Percentiles rank a stretch among this genome's conserved stretches.
Evolutionary conservation across 2,888 invertebrate genomes (phyloP).

Genomic region (Choristoneura rosaceana): DNA sequence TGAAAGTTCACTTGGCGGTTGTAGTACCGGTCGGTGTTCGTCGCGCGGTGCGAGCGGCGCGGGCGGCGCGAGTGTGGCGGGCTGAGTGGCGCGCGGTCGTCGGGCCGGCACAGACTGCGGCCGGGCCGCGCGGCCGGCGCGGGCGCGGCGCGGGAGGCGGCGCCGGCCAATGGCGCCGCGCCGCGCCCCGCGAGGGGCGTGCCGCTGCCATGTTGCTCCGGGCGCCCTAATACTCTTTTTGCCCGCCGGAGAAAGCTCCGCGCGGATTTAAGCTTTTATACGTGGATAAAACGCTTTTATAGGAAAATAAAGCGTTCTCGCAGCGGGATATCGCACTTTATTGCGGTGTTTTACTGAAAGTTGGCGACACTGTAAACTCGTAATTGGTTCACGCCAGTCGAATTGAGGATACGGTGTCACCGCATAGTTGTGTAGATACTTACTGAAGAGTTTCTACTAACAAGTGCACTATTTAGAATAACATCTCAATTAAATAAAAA

Average conservation of each 20-base stretch:
- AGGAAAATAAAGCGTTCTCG: slow-evolving; percentile 83
- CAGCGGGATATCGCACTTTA: slow-evolving; percentile 83
- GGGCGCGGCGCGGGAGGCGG: slow-evolving; percentile 53
- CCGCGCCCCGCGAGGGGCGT: slow-evolving; percentile 65
- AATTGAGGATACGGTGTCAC: slow-evolving; percentile 62
- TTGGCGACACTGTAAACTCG: slow-evolving; percentile 77
- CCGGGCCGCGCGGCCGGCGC: slow-evolving; percentile 57
- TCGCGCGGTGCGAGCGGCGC: slow-evolving; percentile 37
- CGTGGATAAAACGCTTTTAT: slow-evolving; percentile 85
- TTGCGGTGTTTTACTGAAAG: slow-evolving; percentile 81
- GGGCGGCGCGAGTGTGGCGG: slow-evolving; percentile 44
- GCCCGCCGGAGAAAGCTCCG: slow-evolving; percentile 82
- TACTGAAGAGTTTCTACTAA: neutral
- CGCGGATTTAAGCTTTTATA: slow-evolving; percentile 85
- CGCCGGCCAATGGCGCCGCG: slow-evolving; percentile 48
- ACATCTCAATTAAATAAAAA: neutral
- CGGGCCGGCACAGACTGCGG: slow-evolving; percentile 60
- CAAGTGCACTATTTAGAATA: neutral
- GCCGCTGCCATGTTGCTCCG: slow-evolving; percentile 77
- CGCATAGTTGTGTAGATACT: slow-evolving; percentile 18
- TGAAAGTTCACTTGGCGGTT: slow-evolving; percentile 25
- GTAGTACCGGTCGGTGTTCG: slow-evolving; percentile 4
- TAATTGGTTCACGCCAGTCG: slow-evolving; percentile 70
- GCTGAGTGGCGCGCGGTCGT: slow-evolving; percentile 47
- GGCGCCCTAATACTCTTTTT: slow-evolving; percentile 81